Percentiles rank a stretch among this genome's conserved stretches.
Conservation (phyloP, 1,140 invertebrate species). For the Hyles vespertilio region DNA sequence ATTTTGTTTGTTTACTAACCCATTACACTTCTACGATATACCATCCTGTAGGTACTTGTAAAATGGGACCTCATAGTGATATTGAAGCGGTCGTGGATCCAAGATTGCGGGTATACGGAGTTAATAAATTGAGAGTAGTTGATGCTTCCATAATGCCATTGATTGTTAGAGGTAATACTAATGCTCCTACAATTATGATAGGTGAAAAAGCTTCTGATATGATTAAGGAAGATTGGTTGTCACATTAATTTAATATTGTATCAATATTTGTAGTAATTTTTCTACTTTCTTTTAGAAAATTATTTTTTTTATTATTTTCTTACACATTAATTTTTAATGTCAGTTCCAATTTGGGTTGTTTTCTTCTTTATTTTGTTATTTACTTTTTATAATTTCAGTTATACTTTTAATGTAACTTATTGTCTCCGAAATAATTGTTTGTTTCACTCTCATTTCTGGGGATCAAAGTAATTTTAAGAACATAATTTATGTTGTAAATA, state of each 20-base stretch:
- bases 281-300: too few relatives aligned
- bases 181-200: constrained; percentile 80
- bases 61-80: constrained; percentile 78
- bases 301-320: too few relatives aligned
- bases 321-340: too few relatives aligned
- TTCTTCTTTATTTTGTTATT: too few relatives aligned
- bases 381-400: too few relatives aligned
- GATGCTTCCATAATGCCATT: constrained; percentile 76
- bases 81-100: constrained; percentile 78
- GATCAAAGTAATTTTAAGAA: too few relatives aligned
- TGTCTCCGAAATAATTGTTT: too few relatives aligned
- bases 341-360: too few relatives aligned
- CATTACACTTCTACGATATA: constrained; percentile 79
- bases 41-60: constrained; percentile 78
- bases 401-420: too few relatives aligned
- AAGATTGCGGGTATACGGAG: constrained; percentile 76
- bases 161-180: constrained; percentile 77
- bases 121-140: constrained; percentile 77
- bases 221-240: constrained; percentile 2
- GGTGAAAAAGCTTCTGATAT: constrained; percentile 42
- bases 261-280: too few relatives aligned
- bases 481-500: too few relatives aligned
- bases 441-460: too few relatives aligned
- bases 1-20: constrained; percentile 79
- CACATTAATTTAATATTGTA: not conserved